These are phyloP conservation scores for Neelides folsomi DNA, from an alignment of 2,888 invertebrate species.

Conservation along the genomic window DNA sequence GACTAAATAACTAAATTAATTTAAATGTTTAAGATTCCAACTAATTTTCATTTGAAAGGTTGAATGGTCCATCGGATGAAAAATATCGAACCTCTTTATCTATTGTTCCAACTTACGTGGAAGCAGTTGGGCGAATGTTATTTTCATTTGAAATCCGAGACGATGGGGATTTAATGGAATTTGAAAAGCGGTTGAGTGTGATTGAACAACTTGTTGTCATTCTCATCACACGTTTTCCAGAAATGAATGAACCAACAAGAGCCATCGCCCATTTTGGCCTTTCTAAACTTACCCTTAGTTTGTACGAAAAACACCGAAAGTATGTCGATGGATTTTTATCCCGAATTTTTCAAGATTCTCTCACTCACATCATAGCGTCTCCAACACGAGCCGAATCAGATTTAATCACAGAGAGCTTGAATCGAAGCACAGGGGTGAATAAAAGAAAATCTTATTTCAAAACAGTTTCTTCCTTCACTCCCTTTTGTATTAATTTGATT, in stretches of 20 bases:
- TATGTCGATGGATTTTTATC: slow-evolving; percentile 19
- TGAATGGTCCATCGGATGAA: slow-evolving; percentile 20
- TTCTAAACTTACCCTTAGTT: slow-evolving; percentile 13
- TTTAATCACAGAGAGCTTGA: slow-evolving; percentile 22
- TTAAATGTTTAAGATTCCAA: too few relatives aligned
- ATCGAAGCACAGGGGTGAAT: slow-evolving; percentile 3
- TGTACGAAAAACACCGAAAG: slow-evolving; percentile 11
- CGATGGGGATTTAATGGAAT: slow-evolving; percentile 7
- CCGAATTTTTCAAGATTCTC: slow-evolving; percentile 22
- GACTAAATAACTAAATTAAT: too few relatives aligned
- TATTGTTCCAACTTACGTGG: slow-evolving; percentile 23
- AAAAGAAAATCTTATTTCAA: neutral
- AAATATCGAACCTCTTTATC: slow-evolving; percentile 19
- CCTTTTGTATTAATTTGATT: neutral
- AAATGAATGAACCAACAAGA: slow-evolving; percentile 16
- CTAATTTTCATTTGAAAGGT: slow-evolving; percentile 10
- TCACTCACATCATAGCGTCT: slow-evolving; percentile 24
- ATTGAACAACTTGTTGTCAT: slow-evolving; percentile 18
- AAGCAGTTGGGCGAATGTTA: slow-evolving; percentile 21
- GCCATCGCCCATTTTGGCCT: slow-evolving; percentile 16
- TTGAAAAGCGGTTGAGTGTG: slow-evolving; percentile 12
- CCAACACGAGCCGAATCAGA: slow-evolving; percentile 26
- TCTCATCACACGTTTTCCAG: slow-evolving; percentile 20
- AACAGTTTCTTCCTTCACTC: neutral
- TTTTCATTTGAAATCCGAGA: slow-evolving; percentile 8